Evolutionary conservation across 1,140 invertebrate species (phyloP), one percentile per base, ranked within the genome.

Genomic region (Physella acuta): DNA sequence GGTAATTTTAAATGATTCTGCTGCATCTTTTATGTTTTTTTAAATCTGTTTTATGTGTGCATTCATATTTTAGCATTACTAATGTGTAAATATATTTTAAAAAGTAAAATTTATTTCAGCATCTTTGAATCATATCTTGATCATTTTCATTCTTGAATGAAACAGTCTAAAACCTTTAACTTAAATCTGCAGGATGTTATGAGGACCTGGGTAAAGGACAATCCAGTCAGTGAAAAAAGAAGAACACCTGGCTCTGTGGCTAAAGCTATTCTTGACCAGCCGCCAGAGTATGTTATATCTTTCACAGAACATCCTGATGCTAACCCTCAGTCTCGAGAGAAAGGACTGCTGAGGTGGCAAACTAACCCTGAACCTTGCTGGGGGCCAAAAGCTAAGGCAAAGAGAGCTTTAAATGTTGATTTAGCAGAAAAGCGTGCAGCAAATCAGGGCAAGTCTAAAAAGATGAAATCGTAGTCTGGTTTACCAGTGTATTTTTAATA

Each of bases 361-460:
- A 86, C 88, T 66, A 98, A 97, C 87, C 95, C 95, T 0, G 86
- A 90, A 51, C 88, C 89, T 0, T 87, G 90, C 83, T 98, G 95
- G 95, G 95, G 95, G 33, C 95, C 95, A 0, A 94, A 93, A 52
- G 89, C 90, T 0, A 87, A 89, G 74, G 81, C 85, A 17, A 68
- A 68, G n/a, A 56, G 66, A 31, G 16, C n/a, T 11, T 2, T 17
- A 5, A 56, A 67, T 56, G 51, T 3, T 16, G 64, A 67, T 31
- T 33, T 64, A 31, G 44, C 33, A 52, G 44, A 37, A 31, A 64
- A 64, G 30, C 51, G 39, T 37, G 52, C 52, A 24, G 20, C 52
- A 5, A 67, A 67, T 30, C 64, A 67, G 39, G 62, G 62, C 2
- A 67, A 67, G 64, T 56, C n/a, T 31, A 26, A 33, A 39, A 55